A percentile compares a stretch with the other conserved stretches of the same genome.
phyloP scores from a whole-genome alignment of 2,888 invertebrate species.

The Ophion costatus region DNA sequence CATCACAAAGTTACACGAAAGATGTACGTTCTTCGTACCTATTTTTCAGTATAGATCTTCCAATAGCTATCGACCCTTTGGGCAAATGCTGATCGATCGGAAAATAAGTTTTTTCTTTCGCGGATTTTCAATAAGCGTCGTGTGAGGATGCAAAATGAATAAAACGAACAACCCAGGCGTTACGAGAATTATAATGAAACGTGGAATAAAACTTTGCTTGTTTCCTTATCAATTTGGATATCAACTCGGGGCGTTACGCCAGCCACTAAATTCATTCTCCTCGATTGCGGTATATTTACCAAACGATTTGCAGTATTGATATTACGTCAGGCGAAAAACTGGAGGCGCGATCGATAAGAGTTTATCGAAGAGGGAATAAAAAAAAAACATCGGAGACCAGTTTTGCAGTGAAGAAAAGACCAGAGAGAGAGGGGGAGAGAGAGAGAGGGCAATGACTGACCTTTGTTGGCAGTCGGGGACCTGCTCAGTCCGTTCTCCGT shows the following conservation, averaged over 20 bases:
- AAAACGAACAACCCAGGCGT: background rate
- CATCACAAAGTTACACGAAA: no score
- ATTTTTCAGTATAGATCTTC: no score
- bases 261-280: background rate
- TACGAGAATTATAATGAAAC: background rate
- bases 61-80: no score
- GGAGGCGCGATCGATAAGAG: background rate
- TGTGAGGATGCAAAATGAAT: background rate
- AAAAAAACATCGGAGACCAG: background rate
- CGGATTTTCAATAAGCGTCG: background rate
- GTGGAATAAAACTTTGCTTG: background rate
- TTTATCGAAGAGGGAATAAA: background rate
- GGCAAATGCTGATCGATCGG: no score
- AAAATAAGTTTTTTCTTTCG: background rate
- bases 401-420: background rate
- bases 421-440: background rate
- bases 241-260: background rate
- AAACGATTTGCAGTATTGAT: background rate
- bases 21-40: no score
- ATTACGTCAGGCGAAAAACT: slow-evolving; percentile 1
- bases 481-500: slow-evolving; percentile 38
- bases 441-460: slow-evolving; percentile 40
- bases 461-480: slow-evolving; percentile 39
- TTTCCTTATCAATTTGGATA: background rate
- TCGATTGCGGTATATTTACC: background rate